Conservation (phyloP, 2,113 vertebrate genomes). For the Rhinogobius similis region DNA sequence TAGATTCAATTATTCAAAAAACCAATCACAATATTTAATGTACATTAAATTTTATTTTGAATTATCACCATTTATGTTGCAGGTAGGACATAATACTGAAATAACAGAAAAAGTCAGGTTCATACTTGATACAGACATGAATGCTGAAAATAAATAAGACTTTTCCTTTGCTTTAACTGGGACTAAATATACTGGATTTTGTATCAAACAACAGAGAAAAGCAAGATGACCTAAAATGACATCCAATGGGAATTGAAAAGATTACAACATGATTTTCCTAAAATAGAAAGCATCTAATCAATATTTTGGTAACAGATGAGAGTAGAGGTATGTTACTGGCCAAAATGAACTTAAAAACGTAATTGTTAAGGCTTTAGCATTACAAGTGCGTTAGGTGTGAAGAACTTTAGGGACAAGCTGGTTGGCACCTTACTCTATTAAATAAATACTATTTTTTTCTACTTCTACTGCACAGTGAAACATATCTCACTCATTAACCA, state of each 20-base stretch:
- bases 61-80: background rate
- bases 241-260: no score
- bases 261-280: background rate
- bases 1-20: no score
- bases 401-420: background rate
- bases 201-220: background rate
- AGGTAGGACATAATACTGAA: background rate
- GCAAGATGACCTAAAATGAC: background rate
- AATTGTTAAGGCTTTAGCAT: background rate
- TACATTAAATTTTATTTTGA: background rate
- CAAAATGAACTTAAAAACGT: background rate
- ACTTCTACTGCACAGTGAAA: slow-evolving; percentile 11
- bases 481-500: background rate
- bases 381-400: background rate
- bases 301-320: background rate
- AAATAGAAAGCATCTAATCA: background rate
- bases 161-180: background rate
- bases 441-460: background rate
- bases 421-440: background rate
- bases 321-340: background rate
- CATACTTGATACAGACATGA: background rate
- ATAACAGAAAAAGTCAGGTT: background rate
- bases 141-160: background rate
- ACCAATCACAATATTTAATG: no score
- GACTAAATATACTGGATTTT: background rate